Percentiles rank a stretch among this genome's conserved stretches.
Conservation (phyloP, 2,888 invertebrate species). For the Pinctada fucata region DNA sequence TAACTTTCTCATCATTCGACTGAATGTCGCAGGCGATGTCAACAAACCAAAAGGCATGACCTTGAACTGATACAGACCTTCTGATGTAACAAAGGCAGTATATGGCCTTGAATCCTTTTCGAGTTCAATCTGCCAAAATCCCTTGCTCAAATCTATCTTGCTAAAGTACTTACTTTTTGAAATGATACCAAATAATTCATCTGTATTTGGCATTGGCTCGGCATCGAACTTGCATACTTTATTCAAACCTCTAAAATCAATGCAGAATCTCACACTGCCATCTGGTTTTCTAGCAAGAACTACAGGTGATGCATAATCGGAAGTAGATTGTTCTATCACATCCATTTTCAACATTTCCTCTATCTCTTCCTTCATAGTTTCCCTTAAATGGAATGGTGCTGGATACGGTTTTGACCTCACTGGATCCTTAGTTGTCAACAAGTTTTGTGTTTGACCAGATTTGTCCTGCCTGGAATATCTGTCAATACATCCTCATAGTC, state of each 20-base stretch:
- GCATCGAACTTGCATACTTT: conserved; percentile 47
- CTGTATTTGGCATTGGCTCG: conserved; percentile 52
- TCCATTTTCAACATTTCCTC: conserved; percentile 44
- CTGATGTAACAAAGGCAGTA: conserved; percentile 44
- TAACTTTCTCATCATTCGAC: conserved; percentile 25
- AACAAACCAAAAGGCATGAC: conserved; percentile 44
- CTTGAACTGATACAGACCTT: conserved; percentile 42
- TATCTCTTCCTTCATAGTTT: conserved; percentile 32
- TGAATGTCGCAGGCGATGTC: conserved; percentile 27
- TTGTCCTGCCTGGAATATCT: conserved; percentile 20
- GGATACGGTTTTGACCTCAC: conserved; percentile 16
- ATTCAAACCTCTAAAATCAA: conserved; percentile 51
- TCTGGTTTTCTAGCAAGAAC: conserved; percentile 48
- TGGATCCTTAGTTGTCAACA: conserved; percentile 11
- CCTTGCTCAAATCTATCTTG: conserved; percentile 48
- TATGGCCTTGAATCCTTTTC: conserved; percentile 23
- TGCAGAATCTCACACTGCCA: conserved; percentile 44
- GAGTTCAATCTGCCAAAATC: conserved; percentile 52
- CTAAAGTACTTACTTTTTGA: conserved; percentile 41
- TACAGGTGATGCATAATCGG: conserved; percentile 46
- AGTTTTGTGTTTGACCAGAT: conserved; percentile 5
- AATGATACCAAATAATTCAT: conserved; percentile 49
- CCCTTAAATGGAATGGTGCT: conserved; percentile 11
- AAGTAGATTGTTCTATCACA: conserved; percentile 45
- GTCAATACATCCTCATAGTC: conserved; percentile 12